phyloP scores from a whole-genome alignment of 1,140 invertebrate species.

The Cotesia vestalis region DNA sequence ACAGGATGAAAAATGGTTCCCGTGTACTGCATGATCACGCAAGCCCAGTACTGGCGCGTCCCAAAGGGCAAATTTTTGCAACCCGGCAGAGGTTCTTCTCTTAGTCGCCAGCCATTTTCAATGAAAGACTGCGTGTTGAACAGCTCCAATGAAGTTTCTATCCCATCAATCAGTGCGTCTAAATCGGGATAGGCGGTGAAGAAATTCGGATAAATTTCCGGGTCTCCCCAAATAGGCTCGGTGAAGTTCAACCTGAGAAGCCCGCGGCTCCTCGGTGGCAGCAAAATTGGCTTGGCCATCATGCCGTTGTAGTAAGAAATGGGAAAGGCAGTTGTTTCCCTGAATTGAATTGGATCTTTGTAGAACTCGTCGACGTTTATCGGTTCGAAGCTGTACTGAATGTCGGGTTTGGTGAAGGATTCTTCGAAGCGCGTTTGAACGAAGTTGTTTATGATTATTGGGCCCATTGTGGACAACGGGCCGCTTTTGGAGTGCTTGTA shows the following conservation, averaged over 20 bases:
- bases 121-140: conserved; percentile 46
- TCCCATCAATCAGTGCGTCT: conserved; percentile 59
- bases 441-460: conserved; percentile 53
- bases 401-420: conserved; percentile 66
- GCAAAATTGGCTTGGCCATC: conserved; percentile 57
- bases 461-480: conserved; percentile 56
- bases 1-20: conserved; percentile 76
- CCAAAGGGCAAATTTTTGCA: conserved; percentile 59
- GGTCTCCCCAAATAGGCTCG: conserved; percentile 69
- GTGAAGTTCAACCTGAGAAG: conserved; percentile 62
- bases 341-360: conserved; percentile 53
- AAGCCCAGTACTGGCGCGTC: conserved; percentile 72
- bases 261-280: conserved; percentile 69
- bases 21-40: conserved; percentile 71
- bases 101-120: conserved; percentile 44
- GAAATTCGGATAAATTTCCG: conserved; percentile 72
- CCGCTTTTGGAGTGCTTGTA: conserved; percentile 58
- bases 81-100: conserved; percentile 46
- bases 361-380: conserved; percentile 52
- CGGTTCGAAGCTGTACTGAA: conserved; percentile 73
- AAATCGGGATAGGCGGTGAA: conserved; percentile 63
- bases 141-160: conserved; percentile 52
- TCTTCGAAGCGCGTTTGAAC: conserved; percentile 51
- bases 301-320: conserved; percentile 60
- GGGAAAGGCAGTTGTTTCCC: conserved; percentile 46